Conservation (phyloP, 2,888 invertebrate genomes). For the Platycheirus albimanus region DNA sequence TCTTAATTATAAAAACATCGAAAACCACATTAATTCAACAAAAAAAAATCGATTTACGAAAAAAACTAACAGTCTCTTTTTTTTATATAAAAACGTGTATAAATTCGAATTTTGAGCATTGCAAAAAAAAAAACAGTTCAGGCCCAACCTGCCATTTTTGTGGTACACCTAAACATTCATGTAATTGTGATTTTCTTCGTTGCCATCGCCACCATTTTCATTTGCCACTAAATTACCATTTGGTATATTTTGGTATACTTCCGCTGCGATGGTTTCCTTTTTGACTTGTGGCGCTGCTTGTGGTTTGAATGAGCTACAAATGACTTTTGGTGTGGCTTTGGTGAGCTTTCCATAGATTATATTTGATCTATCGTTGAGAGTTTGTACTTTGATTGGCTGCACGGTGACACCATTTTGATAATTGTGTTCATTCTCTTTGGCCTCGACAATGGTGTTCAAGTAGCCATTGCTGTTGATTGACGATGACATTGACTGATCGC, state of each 20-base stretch:
- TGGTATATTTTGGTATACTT: slow-evolving; percentile 80
- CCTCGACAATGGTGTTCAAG: slow-evolving; percentile 82
- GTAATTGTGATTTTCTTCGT: slow-evolving; percentile 64
- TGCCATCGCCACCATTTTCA: slow-evolving; percentile 9
- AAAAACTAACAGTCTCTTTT: slow-evolving; percentile 49
- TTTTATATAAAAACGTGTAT: slow-evolving; percentile 39
- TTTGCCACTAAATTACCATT: slow-evolving; percentile 42
- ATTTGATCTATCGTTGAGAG: slow-evolving; percentile 79
- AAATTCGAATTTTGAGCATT: slow-evolving; percentile 29
- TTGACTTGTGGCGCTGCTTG: slow-evolving; percentile 79
- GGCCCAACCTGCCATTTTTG: not conserved
- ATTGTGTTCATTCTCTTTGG: slow-evolving; percentile 79
- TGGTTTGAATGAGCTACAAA: slow-evolving; percentile 81
- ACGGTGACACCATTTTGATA: slow-evolving; percentile 79
- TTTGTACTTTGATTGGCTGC: slow-evolving; percentile 81
- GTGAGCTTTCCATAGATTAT: slow-evolving; percentile 81
- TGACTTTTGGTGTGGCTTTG: slow-evolving; percentile 76
- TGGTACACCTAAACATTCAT: slow-evolving; percentile 59
- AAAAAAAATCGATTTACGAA: slow-evolving; percentile 8
- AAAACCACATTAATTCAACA: slow-evolving; percentile 24
- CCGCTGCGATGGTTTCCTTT: slow-evolving; percentile 79
- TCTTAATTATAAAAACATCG: slow-evolving; percentile 14
- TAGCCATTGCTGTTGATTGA: slow-evolving; percentile 79
- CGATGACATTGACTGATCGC: slow-evolving; percentile 76
- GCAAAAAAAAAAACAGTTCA: slow-evolving; percentile 13